These are phyloP conservation scores for Stichodactyla mertensii DNA, from an alignment of 64 coral and sea anemone species.

Conservation along the genomic window DNA sequence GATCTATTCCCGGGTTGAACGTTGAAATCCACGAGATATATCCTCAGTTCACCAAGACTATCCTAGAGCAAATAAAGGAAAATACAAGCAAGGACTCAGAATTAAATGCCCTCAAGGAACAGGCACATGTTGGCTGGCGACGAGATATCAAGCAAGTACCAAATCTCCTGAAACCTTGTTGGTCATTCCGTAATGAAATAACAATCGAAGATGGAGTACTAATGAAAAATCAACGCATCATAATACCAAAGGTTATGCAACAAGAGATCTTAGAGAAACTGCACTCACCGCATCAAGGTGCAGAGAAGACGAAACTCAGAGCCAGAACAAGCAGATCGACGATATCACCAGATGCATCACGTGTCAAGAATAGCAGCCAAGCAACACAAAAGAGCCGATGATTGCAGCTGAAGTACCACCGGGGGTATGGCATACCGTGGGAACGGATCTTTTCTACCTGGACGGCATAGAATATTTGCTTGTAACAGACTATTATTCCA, in stretches of 20 bases:
- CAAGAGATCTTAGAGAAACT: conserved; percentile 16
- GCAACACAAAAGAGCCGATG: background rate
- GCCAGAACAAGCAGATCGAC: background rate
- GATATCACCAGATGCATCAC: background rate
- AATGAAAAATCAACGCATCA: conserved; percentile 1
- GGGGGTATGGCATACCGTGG: conserved; percentile 18
- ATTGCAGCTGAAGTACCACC: conserved; percentile 18
- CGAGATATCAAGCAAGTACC: conserved; percentile 14
- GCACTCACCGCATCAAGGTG: background rate
- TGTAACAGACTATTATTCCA: conserved; percentile 1
- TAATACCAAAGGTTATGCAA: conserved; percentile 13
- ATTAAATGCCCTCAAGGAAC: conserved; percentile 1
- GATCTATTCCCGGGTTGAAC: conserved; percentile 23
- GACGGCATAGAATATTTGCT: conserved; percentile 10
- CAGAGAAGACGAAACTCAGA: background rate
- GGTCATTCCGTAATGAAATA: conserved; percentile 26
- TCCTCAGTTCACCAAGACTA: background rate
- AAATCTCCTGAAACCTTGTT: conserved; percentile 4
- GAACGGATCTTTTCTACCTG: conserved; percentile 3
- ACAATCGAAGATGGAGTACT: conserved; percentile 26
- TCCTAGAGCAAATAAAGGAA: background rate
- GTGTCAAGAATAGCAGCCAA: conserved; percentile 34
- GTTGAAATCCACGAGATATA: conserved; percentile 24
- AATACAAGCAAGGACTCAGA: conserved; percentile 11
- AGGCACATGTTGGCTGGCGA: conserved; percentile 24